Percentiles rank a stretch among this genome's conserved stretches.
Evolutionary conservation across 1,140 invertebrate species (phyloP).

Genomic region (Drosophila malerkotliana): DNA sequence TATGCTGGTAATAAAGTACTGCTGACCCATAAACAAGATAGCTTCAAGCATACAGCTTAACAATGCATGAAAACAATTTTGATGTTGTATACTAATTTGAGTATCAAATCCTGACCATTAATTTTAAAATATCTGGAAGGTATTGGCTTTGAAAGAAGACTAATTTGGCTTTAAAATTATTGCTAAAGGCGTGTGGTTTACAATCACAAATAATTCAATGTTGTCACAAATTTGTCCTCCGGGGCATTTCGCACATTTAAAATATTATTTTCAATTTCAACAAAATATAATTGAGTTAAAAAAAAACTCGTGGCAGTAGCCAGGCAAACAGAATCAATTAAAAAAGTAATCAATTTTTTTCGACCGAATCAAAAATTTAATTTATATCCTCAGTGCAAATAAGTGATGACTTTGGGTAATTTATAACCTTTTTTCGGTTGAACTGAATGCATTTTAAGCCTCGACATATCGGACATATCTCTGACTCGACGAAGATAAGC

Average conservation of each 20-base stretch:
- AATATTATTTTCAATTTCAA: constrained; percentile 3
- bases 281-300: neutral
- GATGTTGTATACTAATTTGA: too few species aligned
- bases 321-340: constrained; percentile 6
- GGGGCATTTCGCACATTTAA: neutral
- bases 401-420: constrained; percentile 21
- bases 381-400: constrained; percentile 24
- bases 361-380: constrained; percentile 24
- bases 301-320: neutral
- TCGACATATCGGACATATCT: constrained; percentile 30
- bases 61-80: too few species aligned
- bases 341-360: constrained; percentile 27
- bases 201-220: neutral
- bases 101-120: neutral
- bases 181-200: neutral
- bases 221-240: neutral
- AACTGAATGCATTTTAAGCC: constrained; percentile 15
- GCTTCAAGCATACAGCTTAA: neutral
- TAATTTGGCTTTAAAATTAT: too few species aligned
- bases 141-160: neutral
- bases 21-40: neutral
- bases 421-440: constrained; percentile 17
- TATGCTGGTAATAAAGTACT: neutral
- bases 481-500: constrained; percentile 24
- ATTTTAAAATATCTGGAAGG: neutral